Base-by-base conservation (phyloP, 2,797 vertebrate species). In the Alca torda region DNA sequence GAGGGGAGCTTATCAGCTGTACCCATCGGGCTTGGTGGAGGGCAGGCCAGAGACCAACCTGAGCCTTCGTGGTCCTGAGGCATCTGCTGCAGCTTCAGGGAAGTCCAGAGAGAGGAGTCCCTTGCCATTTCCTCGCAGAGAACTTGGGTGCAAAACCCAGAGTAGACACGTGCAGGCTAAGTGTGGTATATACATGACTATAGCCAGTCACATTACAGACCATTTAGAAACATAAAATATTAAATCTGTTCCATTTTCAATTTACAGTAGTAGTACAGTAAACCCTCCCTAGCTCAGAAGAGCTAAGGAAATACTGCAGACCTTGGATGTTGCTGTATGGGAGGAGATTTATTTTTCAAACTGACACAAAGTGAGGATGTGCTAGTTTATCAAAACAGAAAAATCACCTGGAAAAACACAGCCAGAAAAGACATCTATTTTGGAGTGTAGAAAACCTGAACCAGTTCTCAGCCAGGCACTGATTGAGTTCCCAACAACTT, bases 321-420 rank as follows among this genome's bases (percentile, higher is more conserved):
- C 11, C 11, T 82, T 56, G 46, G 30, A 60, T 75, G 18, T 30
- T 81, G 25, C 25, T 84, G 54, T 7, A 81, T 63, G n/a, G 46
- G 50, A 89, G 18, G 48, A 90, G 30, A 50, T 41, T 51, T 75
- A 13, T 69, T 93, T 95, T 93, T 91, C 31, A 37, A 86, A 54
- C 20, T 45, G 68, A 31, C 45, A 86, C 60, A 68, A 85, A 89
- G 33, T 50, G 31, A 87, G 45, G 53, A 26, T 85, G 26, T 65
- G 39, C 25, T 59, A n/a, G 39, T 67, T 85, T 83, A 74, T 75
- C 45, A 69, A 90, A 95, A 73, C 30, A 90, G 59, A 80, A 76
- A 91, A 84, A 45, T 39, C 37, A 85, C 89, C 23, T 76, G 60
- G 17, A 86, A 78, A 80, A 81, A 33, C 45, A 56, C 12, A 91